Base-by-base conservation (phyloP, 2,888 invertebrate genomes). In the Allacma fusca region DNA sequence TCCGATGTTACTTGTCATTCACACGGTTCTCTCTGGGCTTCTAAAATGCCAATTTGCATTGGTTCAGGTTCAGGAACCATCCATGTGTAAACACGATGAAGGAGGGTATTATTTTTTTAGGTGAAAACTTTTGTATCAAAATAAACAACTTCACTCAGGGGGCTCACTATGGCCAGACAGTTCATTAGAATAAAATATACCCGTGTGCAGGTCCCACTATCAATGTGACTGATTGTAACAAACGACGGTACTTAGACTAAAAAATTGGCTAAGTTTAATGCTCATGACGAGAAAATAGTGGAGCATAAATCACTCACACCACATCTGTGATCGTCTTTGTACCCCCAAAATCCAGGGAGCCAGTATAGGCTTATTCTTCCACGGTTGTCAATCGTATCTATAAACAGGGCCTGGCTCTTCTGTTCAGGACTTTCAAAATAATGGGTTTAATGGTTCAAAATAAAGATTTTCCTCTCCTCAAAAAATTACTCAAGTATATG, bases 1-100 rank as follows among this genome's bases (percentile, higher is more conserved):
- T 57, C n/a, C 28, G 19, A 72, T 29, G 29, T 72, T 24, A 62
- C 62, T 62, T 62, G 59, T 72, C 72, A 72, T 57, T 72, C 59
- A 72, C 72, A 72, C 34, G 1, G 1, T 62, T 24, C 9, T 34
- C 34, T 34, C 34, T 7, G 34, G n/a, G n/a, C n/a, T n/a, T 34
- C 4, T 34, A 34, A 7, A 9, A 34, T 9, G 34, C 34, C 34
- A 34, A 34, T 34, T 34, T 34, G 34, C 34, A 34, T 34, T 34
- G 34, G 34, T 34, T 34, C 5, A 34, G 34, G 34, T 34, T 34
- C 5, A 34, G 34, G 34, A 34, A 34, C 34, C 34, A 34, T 4
- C 9, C 50, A 16, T 50, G 9, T 50, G n/a, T 16, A 50, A n/a
- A 50, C n/a, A 19, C 4, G 16, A 50, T 5, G n/a, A 16, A n/a